Conservation (phyloP, 2,113 vertebrate species). For the Myodes glareolus region DNA sequence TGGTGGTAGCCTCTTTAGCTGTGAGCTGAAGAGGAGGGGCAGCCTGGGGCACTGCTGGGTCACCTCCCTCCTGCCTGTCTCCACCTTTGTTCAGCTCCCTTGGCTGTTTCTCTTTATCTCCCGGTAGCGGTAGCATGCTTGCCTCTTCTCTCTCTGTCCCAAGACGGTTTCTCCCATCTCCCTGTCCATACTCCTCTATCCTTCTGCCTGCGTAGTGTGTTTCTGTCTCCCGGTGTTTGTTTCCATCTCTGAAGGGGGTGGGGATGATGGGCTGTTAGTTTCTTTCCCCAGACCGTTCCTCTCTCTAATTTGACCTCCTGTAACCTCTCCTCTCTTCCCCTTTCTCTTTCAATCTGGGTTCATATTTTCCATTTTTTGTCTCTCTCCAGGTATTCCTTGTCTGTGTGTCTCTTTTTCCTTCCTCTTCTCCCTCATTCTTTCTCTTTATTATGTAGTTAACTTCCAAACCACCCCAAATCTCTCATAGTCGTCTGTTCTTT, state of each 20-base stretch:
- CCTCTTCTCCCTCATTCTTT: not conserved
- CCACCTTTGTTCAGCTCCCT: not conserved
- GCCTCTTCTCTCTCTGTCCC: not conserved
- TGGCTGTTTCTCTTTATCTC: not conserved
- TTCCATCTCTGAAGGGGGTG: not conserved
- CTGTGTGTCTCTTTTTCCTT: not conserved
- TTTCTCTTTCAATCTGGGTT: not conserved
- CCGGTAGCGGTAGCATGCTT: too few species aligned
- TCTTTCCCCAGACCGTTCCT: not conserved
- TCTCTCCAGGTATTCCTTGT: not conserved
- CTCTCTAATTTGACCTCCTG: not conserved
- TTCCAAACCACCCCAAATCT: not conserved
- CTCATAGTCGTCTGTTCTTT: not conserved
- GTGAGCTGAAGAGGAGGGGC: not conserved
- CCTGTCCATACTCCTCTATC: accelerated
- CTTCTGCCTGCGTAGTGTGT: too few species aligned
- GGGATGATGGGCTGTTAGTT: not conserved
- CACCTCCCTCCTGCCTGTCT: not conserved
- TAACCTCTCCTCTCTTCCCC: not conserved
- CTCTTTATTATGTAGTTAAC: not conserved
- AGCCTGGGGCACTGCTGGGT: not conserved
- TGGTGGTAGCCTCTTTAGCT: not conserved
- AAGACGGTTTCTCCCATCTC: accelerated
- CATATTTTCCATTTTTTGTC: not conserved
- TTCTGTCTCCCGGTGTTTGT: not conserved